These are phyloP conservation scores for Vanessa cardui DNA, from an alignment of 2,888 invertebrate genomes.

Conservation along the genomic window DNA sequence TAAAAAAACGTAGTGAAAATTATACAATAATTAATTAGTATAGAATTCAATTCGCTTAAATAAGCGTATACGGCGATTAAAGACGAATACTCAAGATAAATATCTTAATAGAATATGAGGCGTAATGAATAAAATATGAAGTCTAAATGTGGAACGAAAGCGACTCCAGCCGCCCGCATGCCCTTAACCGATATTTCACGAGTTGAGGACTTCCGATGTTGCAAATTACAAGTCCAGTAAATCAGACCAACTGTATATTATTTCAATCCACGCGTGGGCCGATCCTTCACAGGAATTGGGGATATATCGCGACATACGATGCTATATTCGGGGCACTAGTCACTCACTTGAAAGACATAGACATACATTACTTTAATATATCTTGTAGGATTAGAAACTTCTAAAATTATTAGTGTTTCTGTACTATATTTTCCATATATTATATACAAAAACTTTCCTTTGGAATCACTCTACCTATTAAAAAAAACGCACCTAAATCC, in stretches of 20 bases:
- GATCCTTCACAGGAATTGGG: not conserved
- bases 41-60: not conserved
- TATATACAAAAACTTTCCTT: too few species aligned
- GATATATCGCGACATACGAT: not conserved
- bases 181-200: slow-evolving; percentile 45
- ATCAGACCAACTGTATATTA: slow-evolving; percentile 56
- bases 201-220: slow-evolving; percentile 57
- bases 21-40: not conserved
- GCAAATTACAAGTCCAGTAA: slow-evolving; percentile 65
- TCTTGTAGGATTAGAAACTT: too few species aligned
- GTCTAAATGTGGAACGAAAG: slow-evolving; percentile 19
- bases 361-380: too few species aligned
- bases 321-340: not conserved
- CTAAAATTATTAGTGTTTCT: too few species aligned
- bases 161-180: slow-evolving; percentile 26
- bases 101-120: not conserved
- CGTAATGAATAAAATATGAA: slow-evolving; percentile 19
- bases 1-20: not conserved
- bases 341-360: not conserved
- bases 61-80: not conserved
- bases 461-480: too few species aligned
- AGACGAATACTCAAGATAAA: not conserved
- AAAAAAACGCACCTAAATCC: too few species aligned
- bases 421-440: too few species aligned
- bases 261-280: slow-evolving; percentile 37